Base-by-base conservation (phyloP, 2,888 invertebrate species). In the Chrysina gloriosa region DNA sequence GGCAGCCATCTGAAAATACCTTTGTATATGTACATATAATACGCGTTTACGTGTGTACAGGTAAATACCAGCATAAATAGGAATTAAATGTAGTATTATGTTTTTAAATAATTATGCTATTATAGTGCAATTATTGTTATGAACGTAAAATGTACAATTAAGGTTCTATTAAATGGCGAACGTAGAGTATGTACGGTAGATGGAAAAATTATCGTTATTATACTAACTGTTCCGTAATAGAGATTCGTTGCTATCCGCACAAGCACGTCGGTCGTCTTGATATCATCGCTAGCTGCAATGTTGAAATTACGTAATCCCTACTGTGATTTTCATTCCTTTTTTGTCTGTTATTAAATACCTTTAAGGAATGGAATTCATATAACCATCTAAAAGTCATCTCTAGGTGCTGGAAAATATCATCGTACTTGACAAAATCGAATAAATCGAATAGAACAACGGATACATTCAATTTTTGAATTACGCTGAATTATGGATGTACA, bases 51-150 rank as follows among this genome's bases (percentile, higher is more conserved):
- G 34, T 34, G 16, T 23, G 47, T 50, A 16, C 29, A 27, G 14
- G 29, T 50, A 50, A 50, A 50, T 50, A 50, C 50, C 50, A 29
- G 29, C 50, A 58, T 56, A 56, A 56, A 56, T 39, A 58, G 14
- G 23, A 39, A 58, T 58, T 58, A 58, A 58, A 58, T 58, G 39
- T 14, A 29, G 27, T 58, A 58, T 58, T 58, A 58, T 23, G 58
- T 58, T 58, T 58, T 58, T 50, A 50, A 58, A 58, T 58, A 58
- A 58, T 58, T 58, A 58, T 58, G 58, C 42, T 58, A 58, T 58
- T 58, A 58, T 58, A 58, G 39, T 39, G 58, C 58, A 58, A 58
- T 58, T 58, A 58, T 58, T 39, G 39, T 58, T 58, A 58, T 39
- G 58, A 58, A 58, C 36, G 25, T 39, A 27, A 25, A 58, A 39